These are phyloP conservation scores for Paramuricea clavata DNA, from an alignment of 92 coral and sea anemone species.

Conservation along the genomic window DNA sequence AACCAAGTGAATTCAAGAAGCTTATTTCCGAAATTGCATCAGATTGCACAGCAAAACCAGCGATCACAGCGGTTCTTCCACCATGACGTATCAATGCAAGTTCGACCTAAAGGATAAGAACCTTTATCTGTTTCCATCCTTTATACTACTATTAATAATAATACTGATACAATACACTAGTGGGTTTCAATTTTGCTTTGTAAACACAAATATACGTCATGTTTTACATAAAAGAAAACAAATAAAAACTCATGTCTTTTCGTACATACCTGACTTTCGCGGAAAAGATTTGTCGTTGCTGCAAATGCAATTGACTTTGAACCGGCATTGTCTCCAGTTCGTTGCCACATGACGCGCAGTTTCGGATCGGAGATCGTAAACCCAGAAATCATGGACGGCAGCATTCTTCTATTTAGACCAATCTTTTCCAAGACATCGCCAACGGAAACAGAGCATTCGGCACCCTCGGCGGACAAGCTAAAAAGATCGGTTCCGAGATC, in stretches of 20 bases:
- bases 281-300: constrained; percentile 23
- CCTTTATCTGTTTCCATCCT: too few species aligned
- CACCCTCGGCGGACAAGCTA: not conserved
- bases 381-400: constrained; percentile 8
- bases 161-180: too few species aligned
- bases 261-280: not conserved
- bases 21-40: not conserved
- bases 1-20: not conserved
- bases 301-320: constrained; percentile 15
- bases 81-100: not conserved
- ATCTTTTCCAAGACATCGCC: not conserved
- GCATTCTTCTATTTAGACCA: not conserved
- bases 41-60: constrained; percentile 14
- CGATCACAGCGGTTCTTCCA: constrained; percentile 19
- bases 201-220: too few species aligned
- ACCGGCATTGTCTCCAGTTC: too few species aligned
- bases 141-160: too few species aligned
- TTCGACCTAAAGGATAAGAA: not conserved
- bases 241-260: too few species aligned
- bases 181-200: too few species aligned
- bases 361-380: constrained; percentile 12
- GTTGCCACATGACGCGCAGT: not conserved
- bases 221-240: too few species aligned
- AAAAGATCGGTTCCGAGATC: not conserved
- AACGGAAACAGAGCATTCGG: not conserved